These are phyloP conservation scores for Herpailurus yagouaroundi DNA, from an alignment of 2,113 vertebrate genomes.

Conservation along the genomic window DNA sequence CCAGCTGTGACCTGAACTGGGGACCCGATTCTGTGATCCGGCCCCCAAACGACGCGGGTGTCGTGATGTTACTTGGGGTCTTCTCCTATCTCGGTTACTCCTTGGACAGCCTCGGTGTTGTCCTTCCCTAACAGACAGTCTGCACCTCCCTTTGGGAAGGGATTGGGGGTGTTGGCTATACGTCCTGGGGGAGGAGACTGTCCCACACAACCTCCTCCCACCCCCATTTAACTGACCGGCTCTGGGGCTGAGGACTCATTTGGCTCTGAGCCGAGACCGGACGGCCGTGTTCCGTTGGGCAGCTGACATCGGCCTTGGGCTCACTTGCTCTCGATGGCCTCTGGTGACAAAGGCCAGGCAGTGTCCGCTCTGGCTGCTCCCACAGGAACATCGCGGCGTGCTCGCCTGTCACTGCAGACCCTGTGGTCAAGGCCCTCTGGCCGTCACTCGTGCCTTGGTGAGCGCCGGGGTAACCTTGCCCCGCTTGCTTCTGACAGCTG, in stretches of 20 bases:
- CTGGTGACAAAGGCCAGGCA: not conserved
- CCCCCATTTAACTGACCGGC: too few relatives aligned
- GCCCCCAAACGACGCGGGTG: not conserved
- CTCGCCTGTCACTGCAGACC: not conserved
- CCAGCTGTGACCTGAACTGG: not conserved
- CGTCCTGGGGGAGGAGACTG: not conserved
- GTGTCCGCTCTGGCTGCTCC: too few relatives aligned
- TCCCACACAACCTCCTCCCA: too few relatives aligned
- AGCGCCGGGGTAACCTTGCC: not conserved
- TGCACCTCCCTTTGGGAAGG: not conserved
- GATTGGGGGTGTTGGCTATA: not conserved
- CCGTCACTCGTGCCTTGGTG: not conserved
- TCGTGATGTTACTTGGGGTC: not conserved
- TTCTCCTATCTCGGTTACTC: not conserved
- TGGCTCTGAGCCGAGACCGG: not conserved
- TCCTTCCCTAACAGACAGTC: not conserved
- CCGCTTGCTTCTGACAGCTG: not conserved
- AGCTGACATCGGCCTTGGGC: not conserved
- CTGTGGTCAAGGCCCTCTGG: too few relatives aligned
- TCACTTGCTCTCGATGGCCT: not conserved
- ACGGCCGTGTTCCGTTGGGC: not conserved
- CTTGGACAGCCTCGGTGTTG: not conserved
- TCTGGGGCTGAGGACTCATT: not conserved
- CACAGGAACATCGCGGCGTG: rapidly evolving
- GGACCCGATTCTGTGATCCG: too few relatives aligned